These are phyloP conservation scores for Chelidonichthys spinosus DNA, from an alignment of 2,797 vertebrate species.

Conservation along the genomic window DNA sequence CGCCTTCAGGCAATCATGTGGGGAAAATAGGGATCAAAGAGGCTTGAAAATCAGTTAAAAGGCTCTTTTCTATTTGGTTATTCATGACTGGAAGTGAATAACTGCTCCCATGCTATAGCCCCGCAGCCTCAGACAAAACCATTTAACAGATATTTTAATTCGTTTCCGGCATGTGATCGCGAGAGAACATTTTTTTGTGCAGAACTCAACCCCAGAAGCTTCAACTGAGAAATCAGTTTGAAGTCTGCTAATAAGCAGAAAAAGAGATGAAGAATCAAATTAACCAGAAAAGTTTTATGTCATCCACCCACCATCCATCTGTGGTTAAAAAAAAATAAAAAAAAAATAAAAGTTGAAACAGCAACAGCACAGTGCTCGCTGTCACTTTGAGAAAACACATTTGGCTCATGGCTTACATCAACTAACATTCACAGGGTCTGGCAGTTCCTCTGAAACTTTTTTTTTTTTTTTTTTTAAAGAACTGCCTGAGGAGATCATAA, in stretches of 20 bases:
- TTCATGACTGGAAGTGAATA: conserved; percentile 31
- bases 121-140: conserved; percentile 9
- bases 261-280: conserved; percentile 7
- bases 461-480: conserved; percentile 15
- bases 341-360: conserved; percentile 23
- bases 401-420: conserved; percentile 35
- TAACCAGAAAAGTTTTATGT: conserved; percentile 12
- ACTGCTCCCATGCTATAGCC: conserved; percentile 20
- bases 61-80: conserved; percentile 19
- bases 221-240: background rate
- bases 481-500: conserved; percentile 50
- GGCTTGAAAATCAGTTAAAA: conserved; percentile 15
- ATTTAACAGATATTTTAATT: conserved; percentile 18
- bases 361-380: conserved; percentile 17
- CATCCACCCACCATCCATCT: conserved; percentile 17
- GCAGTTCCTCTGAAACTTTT: conserved; percentile 35
- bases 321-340: background rate
- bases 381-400: conserved; percentile 41
- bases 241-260: conserved; percentile 6
- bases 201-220: background rate
- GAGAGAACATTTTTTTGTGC: conserved; percentile 10
- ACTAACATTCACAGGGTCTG: conserved; percentile 41
- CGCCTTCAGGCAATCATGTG: background rate
- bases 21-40: conserved; percentile 11
- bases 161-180: conserved; percentile 3